phyloP scores from a whole-genome alignment of 2,888 invertebrate genomes.

The Erebia epiphron region DNA sequence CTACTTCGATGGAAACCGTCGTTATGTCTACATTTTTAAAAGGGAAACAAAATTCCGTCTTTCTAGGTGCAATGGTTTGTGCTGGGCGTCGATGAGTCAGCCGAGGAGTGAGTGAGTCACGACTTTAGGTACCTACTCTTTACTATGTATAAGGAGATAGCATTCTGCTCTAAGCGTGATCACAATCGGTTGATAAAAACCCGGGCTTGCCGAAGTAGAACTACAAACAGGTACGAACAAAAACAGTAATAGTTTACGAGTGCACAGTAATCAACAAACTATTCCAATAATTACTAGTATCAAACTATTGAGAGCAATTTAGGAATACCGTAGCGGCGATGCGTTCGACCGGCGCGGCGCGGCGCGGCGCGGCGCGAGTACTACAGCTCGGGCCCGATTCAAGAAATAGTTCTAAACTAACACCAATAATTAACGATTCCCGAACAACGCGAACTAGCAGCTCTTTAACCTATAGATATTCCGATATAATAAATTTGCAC shows the following conservation, averaged over 20 bases:
- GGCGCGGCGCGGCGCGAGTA: neutral
- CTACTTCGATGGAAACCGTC: no score
- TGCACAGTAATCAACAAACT: neutral
- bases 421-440: neutral
- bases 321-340: neutral
- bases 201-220: no score
- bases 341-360: neutral
- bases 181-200: neutral
- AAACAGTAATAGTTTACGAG: neutral
- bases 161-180: neutral
- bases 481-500: neutral
- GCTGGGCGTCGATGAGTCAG: no score
- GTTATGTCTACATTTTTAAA: no score
- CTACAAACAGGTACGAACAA: no score
- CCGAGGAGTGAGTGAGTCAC: no score
- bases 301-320: conserved; percentile 9
- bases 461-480: neutral
- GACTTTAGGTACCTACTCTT: no score
- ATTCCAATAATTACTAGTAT: conserved; percentile 12
- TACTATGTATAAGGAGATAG: no score
- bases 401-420: conserved; percentile 3
- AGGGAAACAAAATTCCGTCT: no score
- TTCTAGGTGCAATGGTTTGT: no score
- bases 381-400: neutral
- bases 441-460: neutral